Conservation (phyloP, 2,113 vertebrate genomes). For the Cynopterus brachyotis region DNA sequence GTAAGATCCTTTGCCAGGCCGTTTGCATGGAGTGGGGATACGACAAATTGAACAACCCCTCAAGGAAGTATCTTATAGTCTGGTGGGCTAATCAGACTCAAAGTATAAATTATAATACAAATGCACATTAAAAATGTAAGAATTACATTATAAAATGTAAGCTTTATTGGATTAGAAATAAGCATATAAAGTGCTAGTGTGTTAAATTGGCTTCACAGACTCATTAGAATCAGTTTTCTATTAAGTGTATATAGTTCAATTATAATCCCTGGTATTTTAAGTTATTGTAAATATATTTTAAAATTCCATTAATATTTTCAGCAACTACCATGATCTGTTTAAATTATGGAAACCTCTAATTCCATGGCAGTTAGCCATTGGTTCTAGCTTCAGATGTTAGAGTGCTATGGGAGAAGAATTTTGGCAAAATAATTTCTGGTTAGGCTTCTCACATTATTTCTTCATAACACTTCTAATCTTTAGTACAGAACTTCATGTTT, state of each 20-base stretch:
- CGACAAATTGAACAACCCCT: not conserved
- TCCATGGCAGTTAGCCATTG: not conserved
- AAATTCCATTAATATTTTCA: not conserved
- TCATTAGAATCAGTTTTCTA: not conserved
- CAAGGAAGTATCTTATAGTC: not conserved
- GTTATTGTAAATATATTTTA: not conserved
- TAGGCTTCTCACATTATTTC: not conserved
- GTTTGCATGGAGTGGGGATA: not conserved
- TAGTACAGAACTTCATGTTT: not conserved
- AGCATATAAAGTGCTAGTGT: not conserved
- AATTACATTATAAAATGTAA: not conserved
- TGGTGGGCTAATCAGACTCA: not conserved
- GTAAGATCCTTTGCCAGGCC: not conserved
- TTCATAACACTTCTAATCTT: not conserved
- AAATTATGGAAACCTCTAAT: not conserved
- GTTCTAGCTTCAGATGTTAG: constrained; percentile 2
- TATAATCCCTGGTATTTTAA: not conserved
- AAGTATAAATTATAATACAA: not conserved
- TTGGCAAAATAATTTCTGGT: constrained; percentile 21
- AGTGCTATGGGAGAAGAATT: not conserved
- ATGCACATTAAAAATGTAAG: not conserved
- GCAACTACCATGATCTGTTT: not conserved
- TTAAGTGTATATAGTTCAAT: not conserved
- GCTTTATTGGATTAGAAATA: not conserved
- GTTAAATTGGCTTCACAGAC: not conserved